Evolutionary conservation across 2,113 vertebrate genomes (phyloP).

Genomic region (Aix galericulata): DNA sequence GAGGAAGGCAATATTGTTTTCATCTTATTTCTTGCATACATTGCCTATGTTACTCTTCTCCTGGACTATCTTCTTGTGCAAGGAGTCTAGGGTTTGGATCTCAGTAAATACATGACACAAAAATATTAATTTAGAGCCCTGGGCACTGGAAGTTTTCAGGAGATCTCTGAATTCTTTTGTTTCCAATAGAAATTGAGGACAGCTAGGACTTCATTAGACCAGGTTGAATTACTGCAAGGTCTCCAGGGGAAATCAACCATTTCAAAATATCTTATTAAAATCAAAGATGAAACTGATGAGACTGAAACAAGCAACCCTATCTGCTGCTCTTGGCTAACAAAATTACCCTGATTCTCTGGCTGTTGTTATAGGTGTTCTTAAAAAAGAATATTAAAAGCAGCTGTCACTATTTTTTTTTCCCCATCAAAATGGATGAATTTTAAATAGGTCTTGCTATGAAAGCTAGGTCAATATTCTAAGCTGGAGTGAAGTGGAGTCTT

Average conservation of each 20-base stretch:
- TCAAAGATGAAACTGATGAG: neutral
- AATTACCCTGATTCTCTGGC: neutral
- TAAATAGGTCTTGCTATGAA: neutral
- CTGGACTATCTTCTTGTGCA: neutral
- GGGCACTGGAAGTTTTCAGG: neutral
- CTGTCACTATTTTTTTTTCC: constrained; percentile 8
- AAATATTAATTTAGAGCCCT: neutral
- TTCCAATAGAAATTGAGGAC: neutral
- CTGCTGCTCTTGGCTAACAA: neutral
- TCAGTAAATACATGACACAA: neutral
- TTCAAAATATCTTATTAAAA: constrained; percentile 29
- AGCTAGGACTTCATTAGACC: neutral
- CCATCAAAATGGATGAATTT: constrained; percentile 25
- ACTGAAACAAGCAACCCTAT: neutral
- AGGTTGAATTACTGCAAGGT: neutral
- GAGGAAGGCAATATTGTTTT: neutral
- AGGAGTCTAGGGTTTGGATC: neutral
- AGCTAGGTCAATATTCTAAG: neutral
- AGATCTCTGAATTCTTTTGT: neutral
- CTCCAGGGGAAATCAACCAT: neutral
- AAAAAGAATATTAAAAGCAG: constrained; percentile 38
- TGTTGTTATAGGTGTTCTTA: constrained; percentile 17
- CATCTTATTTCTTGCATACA: neutral
- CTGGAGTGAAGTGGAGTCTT: neutral
- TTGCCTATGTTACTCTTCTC: neutral